These are phyloP conservation scores for Epinephelus fuscoguttatus DNA, from an alignment of 2,113 vertebrate genomes.

Conservation along the genomic window DNA sequence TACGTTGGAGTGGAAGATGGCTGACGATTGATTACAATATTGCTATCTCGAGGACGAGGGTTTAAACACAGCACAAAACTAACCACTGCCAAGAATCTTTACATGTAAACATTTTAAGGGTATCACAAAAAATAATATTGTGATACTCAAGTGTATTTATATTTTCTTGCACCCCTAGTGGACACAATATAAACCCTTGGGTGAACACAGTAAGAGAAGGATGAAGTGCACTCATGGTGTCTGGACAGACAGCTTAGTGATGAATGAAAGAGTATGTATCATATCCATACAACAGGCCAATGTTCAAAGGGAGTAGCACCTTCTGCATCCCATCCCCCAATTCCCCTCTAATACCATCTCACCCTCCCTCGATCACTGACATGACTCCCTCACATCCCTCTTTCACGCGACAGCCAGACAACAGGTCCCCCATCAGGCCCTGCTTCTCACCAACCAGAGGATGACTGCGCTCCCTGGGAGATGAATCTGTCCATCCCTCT, in stretches of 20 bases:
- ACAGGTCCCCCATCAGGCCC: constrained; percentile 75
- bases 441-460: constrained; percentile 55
- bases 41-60: too few relatives aligned
- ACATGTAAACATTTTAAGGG: too few relatives aligned
- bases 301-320: constrained; percentile 60
- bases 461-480: constrained; percentile 61
- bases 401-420: constrained; percentile 61
- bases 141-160: too few relatives aligned
- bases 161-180: too few relatives aligned
- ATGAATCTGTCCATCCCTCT: constrained; percentile 11
- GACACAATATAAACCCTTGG: background rate
- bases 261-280: constrained; percentile 35
- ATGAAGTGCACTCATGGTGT: background rate
- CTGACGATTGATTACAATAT: too few relatives aligned
- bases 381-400: constrained; percentile 70
- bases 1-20: too few relatives aligned
- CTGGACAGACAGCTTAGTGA: constrained; percentile 11
- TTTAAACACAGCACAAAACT: too few relatives aligned
- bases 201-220: background rate
- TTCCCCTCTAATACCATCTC: constrained; percentile 60
- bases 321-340: constrained; percentile 72
- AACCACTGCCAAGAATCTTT: too few relatives aligned
- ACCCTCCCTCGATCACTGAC: constrained; percentile 64
- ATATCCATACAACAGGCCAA: constrained; percentile 39
- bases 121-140: too few relatives aligned